Evolutionary conservation across 2,888 invertebrate species (phyloP), one percentile per base, ranked within the genome.

Genomic region (Nebria salina): DNA sequence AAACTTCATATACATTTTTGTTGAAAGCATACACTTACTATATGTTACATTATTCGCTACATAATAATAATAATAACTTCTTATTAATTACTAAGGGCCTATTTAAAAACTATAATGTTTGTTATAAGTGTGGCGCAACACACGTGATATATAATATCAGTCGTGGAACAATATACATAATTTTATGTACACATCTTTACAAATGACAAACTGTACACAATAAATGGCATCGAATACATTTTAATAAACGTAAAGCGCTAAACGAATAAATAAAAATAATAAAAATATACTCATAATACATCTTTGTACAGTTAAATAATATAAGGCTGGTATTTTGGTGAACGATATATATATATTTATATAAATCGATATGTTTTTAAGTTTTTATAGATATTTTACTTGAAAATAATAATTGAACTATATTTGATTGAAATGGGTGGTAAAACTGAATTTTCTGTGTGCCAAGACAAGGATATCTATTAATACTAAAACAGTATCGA

Each of bases 181-280:
- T 76, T 82, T 82, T 84, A 83, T 84, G 82, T 84, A 84, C 84
- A 83, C 83, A 83, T 83, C 83, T 84, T 83, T 83, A 84, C 78
- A 84, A 84, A 81, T 81, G 70, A 70, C 76, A 76, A 81, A 72
- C 75, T 81, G 81, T 81, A 81, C 81, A 81, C 76, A 81, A 81
- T 81, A 75, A 81, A 81, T 75, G 76, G 76, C 72, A 75, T 75
- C 25, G 76, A 43, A 79, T 79, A 79, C 66, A 75, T 75, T 41
- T 9, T 70, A 70, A 70, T 70, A 70, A 70, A 70, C 54, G 54
- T 54, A 54, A 54, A 54, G 54, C 54, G 54, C 54, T 13, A 54
- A 43, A 54, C 54, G 13, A 54, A 54, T 54, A 54, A 11, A 54
- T 54, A 54, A 6, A 43, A 8, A 11, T 11, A 54, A 54, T 54